Evolutionary conservation across 2,797 vertebrate species (phyloP), one percentile per base, ranked within the genome.

Genomic region (Emydoidea blandingii): DNA sequence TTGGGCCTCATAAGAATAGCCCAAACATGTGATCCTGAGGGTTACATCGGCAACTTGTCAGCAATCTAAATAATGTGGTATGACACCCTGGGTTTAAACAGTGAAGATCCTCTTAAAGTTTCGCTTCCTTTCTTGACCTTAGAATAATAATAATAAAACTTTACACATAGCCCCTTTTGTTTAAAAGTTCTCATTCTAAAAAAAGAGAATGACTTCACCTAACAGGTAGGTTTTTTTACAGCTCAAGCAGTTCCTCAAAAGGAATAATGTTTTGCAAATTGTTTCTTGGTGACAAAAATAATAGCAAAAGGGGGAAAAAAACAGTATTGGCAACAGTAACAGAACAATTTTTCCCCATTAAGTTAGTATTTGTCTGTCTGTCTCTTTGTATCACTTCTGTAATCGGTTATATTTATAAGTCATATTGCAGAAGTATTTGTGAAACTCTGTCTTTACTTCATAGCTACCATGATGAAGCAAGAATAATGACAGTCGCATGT

Each of bases 401-500:
- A n/a, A 7, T 18, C 21, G 68, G 65, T n/a, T 12, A 27, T 7
- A 15, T 7, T 16, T 18, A 18, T 2, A 2, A 9, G 3, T n/a
- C 29, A 2, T 23, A 44, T 18, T 53, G 44, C 18, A 31, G 1
- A 56, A 62, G 15, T 11, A 34, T 19, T 57, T 49, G 23, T 62
- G 31, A 3, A 6, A 31, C 37, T 31, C 59, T 19, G 15, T n/a
- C 8, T 72, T 37, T 7, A 37, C 25, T 8, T 19, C 76, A 23
- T 3, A 14, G 37, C 34, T 31, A 5, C 41, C n/a, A 54, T 19
- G 34, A n/a, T 23, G 25, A 44, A 27, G 8, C 16, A 8, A 54
- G 6, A 15, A 10, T 49, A 15, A 3, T 0, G 14, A 41, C 19
- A 23, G n/a, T 59, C 14, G 1, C 34, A 12, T 2, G 7, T n/a